These are phyloP conservation scores for Clamator glandarius DNA, from an alignment of 2,797 vertebrate genomes.

Conservation along the genomic window DNA sequence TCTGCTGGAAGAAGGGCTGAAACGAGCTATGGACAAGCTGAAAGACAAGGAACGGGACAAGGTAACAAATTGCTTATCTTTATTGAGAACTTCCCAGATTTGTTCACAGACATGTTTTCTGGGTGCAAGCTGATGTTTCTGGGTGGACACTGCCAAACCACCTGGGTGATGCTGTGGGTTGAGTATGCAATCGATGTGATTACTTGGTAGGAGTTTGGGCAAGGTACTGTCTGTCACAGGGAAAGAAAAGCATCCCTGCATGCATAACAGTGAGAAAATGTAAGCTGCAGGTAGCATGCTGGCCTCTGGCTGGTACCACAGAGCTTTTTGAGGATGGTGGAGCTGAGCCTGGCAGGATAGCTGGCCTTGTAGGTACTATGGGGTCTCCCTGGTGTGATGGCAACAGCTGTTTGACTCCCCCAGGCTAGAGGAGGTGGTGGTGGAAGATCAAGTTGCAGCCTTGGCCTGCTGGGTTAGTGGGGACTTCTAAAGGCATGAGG, in stretches of 20 bases:
- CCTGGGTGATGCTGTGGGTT: background rate
- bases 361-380: background rate
- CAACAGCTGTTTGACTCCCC: background rate
- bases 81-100: background rate
- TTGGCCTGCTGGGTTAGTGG: background rate
- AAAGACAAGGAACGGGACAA: constrained; percentile 95
- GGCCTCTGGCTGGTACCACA: background rate
- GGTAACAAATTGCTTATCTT: constrained; percentile 70
- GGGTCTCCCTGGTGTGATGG: background rate
- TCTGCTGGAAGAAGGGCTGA: constrained; percentile 93
- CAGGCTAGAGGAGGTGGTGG: background rate
- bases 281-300: background rate
- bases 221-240: background rate
- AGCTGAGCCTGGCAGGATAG: background rate
- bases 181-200: background rate
- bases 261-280: background rate
- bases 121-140: background rate
- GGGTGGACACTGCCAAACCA: rapidly evolving
- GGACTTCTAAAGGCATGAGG: background rate
- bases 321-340: background rate
- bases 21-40: constrained; percentile 97
- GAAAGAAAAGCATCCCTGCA: background rate
- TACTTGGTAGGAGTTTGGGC: background rate
- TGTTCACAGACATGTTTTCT: background rate
- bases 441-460: background rate